Evolutionary conservation across 2,797 vertebrate genomes (phyloP).

Genomic region (Pteropus rufus): DNA sequence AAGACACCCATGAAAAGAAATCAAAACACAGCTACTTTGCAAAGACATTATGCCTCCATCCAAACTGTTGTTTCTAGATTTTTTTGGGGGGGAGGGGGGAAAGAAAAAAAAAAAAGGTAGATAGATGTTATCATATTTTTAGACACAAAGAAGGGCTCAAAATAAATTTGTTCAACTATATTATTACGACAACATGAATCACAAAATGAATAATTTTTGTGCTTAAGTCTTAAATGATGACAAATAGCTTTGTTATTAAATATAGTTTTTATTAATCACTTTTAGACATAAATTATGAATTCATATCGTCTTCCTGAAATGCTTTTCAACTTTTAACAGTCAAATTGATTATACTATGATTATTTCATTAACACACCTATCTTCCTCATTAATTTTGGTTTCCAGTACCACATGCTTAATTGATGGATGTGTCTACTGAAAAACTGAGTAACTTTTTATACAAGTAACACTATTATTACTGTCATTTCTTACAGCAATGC

Average conservation of each 20-base stretch:
- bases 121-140: conserved; percentile 59
- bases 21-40: neutral
- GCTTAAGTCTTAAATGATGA: conserved; percentile 87
- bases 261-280: conserved; percentile 90
- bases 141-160: conserved; percentile 72
- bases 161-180: conserved; percentile 74
- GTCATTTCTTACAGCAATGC: conserved; percentile 85
- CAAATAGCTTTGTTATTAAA: conserved; percentile 91
- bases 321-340: conserved; percentile 90
- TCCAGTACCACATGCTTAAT: conserved; percentile 86
- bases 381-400: conserved; percentile 91
- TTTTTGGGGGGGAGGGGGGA: neutral
- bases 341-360: conserved; percentile 92
- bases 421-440: conserved; percentile 88
- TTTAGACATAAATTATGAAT: conserved; percentile 90
- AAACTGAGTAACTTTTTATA: conserved; percentile 86
- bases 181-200: conserved; percentile 82
- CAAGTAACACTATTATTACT: conserved; percentile 89
- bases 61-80: neutral
- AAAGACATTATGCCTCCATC: neutral
- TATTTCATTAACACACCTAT: conserved; percentile 92
- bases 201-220: conserved; percentile 85
- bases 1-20: neutral
- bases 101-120: neutral
- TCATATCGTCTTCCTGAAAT: conserved; percentile 87